Evolutionary conservation across 2,113 vertebrate genomes (phyloP).

Genomic region (Ophiodon elongatus): DNA sequence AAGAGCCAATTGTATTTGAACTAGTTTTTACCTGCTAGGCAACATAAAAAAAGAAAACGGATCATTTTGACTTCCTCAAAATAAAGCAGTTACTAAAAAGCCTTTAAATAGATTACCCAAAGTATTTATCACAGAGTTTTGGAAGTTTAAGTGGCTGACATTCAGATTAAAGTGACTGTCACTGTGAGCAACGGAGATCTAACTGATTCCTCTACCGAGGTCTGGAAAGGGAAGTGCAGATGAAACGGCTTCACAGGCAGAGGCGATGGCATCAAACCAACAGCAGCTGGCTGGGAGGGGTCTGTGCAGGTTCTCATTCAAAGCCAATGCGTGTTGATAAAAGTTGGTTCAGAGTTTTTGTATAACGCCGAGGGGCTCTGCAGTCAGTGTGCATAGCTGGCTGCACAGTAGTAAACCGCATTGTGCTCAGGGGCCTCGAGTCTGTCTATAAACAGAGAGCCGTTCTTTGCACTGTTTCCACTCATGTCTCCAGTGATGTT

Average conservation of each 20-base stretch:
- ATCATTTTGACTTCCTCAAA: conserved; percentile 14
- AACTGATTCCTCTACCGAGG: neutral
- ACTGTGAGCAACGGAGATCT: neutral
- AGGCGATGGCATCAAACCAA: neutral
- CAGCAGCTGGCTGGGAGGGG: conserved; percentile 4
- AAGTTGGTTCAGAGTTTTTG: conserved; percentile 28
- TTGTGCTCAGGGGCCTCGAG: conserved; percentile 42
- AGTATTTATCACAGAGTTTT: neutral
- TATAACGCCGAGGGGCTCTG: neutral
- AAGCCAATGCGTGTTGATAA: neutral
- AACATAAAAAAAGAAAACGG: neutral
- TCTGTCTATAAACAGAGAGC: conserved; percentile 16
- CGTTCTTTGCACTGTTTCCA: conserved; percentile 14
- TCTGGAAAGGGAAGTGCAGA: neutral
- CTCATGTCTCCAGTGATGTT: conserved; percentile 47
- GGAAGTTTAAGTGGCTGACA: neutral
- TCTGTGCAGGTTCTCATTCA: neutral
- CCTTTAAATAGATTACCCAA: neutral
- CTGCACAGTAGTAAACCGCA: conserved; percentile 72
- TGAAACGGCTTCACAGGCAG: neutral
- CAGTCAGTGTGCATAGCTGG: conserved; percentile 53
- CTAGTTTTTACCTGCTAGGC: conserved; percentile 29
- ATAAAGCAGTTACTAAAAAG: neutral
- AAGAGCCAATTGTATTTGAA: neutral
- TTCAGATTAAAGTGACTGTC: neutral